Percentiles rank a stretch among this genome's conserved stretches.
Conservation (phyloP, 2,113 vertebrate species). For the Opisthocomus hoazin region DNA sequence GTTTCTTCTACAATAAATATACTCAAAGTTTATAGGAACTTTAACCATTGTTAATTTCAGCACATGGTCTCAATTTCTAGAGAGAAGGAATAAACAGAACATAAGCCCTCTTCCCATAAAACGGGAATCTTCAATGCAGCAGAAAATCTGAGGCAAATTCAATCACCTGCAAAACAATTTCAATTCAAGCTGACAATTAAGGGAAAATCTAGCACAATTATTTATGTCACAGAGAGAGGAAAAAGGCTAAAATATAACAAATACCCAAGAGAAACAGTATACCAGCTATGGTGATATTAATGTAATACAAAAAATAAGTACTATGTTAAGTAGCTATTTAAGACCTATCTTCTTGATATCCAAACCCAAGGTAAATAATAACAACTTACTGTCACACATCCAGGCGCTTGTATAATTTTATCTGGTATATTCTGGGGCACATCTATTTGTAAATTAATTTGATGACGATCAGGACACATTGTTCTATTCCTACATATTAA, state of each 20-base stretch:
- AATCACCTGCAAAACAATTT: neutral
- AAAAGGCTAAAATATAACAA: neutral
- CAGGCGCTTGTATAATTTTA: neutral
- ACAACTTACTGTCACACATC: slow-evolving; percentile 67
- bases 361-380: neutral
- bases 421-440: slow-evolving; percentile 7
- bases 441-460: slow-evolving; percentile 59
- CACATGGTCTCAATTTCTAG: neutral
- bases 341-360: neutral
- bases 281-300: neutral
- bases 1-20: neutral
- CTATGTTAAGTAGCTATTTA: neutral
- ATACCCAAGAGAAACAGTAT: fast-evolving
- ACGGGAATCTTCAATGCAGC: fast-evolving
- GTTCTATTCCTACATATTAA: slow-evolving; percentile 39
- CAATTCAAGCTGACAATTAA: neutral
- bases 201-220: neutral
- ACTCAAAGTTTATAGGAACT: neutral
- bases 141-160: neutral
- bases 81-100: neutral
- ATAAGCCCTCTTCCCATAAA: neutral
- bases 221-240: neutral
- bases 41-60: neutral
- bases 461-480: slow-evolving; percentile 69
- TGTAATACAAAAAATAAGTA: neutral